phyloP scores from a whole-genome alignment of 2,113 vertebrate species.

The Pyxicephalus adspersus region DNA sequence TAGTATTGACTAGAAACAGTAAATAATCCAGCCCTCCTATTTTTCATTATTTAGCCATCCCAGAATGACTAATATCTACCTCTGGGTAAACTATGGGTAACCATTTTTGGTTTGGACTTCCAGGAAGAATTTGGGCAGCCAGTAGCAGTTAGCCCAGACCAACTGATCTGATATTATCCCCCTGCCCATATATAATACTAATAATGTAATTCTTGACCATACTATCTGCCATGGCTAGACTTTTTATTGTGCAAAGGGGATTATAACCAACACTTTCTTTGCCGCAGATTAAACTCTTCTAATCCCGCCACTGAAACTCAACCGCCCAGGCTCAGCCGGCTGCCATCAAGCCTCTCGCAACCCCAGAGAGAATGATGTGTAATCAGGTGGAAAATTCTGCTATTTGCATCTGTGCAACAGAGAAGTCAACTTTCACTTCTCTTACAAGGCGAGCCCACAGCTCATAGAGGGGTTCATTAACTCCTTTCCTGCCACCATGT shows the following conservation, averaged over 20 bases:
- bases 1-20: too few relatives aligned
- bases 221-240: constrained; percentile 24
- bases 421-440: constrained; percentile 77
- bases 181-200: too few relatives aligned
- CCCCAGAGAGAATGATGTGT: constrained; percentile 74
- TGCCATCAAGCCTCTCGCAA: constrained; percentile 56
- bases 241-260: constrained; percentile 33
- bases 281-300: constrained; percentile 15
- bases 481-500: not conserved
- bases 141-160: too few relatives aligned
- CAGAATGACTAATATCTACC: too few relatives aligned
- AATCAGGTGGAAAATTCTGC: constrained; percentile 73
- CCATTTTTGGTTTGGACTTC: too few relatives aligned
- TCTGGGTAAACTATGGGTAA: too few relatives aligned
- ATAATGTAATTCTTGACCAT: not conserved
- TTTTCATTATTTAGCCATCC: too few relatives aligned
- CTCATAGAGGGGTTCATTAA: constrained; percentile 6
- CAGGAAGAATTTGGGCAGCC: too few relatives aligned
- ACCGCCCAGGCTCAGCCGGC: constrained; percentile 18
- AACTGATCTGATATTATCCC: too few relatives aligned
- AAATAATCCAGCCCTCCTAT: too few relatives aligned
- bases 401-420: constrained; percentile 77
- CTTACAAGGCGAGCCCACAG: constrained; percentile 57
- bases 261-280: constrained; percentile 28
- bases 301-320: constrained; percentile 19